A percentile compares a stretch with the other conserved stretches of the same genome.
These are phyloP conservation scores for Hoplias malabaricus DNA, from an alignment of 2,113 vertebrate genomes.

Conservation along the genomic window DNA sequence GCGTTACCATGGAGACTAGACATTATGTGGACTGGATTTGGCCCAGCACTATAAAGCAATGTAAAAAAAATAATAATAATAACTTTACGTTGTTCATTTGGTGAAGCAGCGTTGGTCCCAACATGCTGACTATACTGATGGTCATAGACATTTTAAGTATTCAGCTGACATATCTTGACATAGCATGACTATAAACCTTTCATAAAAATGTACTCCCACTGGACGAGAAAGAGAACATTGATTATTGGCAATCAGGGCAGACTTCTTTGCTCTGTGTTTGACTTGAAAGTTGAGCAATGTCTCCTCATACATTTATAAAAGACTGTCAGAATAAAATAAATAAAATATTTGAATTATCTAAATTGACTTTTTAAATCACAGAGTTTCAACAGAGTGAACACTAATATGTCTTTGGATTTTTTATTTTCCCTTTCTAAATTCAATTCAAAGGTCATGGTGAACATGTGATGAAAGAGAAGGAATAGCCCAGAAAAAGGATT, in stretches of 20 bases:
- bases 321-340: not conserved
- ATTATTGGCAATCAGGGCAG: not conserved
- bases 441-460: constrained; percentile 31
- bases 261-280: not conserved
- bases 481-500: not conserved
- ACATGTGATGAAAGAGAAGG: not conserved
- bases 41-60: not conserved
- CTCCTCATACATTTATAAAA: constrained; percentile 13
- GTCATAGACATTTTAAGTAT: too few relatives aligned
- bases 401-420: constrained; percentile 17
- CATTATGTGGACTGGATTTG: not conserved
- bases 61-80: too few relatives aligned
- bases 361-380: constrained; percentile 41
- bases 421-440: not conserved
- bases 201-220: not conserved
- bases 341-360: constrained; percentile 6
- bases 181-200: too few relatives aligned
- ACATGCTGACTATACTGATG: too few relatives aligned
- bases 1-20: constrained; percentile 35
- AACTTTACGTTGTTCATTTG: not conserved
- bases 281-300: not conserved
- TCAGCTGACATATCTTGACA: too few relatives aligned
- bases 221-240: not conserved
- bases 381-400: not conserved
- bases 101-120: not conserved